Conservation (phyloP, 2,888 invertebrate species). For the Apodemia zela region DNA sequence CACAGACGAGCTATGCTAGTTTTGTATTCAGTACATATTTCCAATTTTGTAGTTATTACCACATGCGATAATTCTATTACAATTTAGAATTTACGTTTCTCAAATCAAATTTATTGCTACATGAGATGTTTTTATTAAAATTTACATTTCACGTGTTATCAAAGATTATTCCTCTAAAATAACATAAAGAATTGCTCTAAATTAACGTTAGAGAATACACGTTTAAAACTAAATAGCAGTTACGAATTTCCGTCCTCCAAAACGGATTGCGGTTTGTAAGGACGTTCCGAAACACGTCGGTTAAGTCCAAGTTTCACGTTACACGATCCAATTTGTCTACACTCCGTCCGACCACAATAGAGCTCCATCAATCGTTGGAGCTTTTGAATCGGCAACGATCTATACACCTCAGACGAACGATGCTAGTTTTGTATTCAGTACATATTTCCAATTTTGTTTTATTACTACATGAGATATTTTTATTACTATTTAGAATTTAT, state of each 20-base stretch:
- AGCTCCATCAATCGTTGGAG: neutral
- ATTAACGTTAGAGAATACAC: neutral
- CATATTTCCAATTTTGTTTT: neutral
- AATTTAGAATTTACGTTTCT: neutral
- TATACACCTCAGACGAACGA: neutral
- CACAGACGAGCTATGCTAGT: neutral
- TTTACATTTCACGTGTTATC: no score
- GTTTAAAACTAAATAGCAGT: neutral
- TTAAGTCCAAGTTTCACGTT: neutral
- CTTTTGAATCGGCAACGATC: neutral
- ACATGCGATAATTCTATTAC: neutral
- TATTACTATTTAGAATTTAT: neutral
- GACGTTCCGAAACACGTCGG: neutral
- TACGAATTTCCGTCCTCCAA: neutral
- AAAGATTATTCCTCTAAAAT: neutral
- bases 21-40: neutral
- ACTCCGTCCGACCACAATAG: neutral
- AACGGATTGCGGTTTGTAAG: conserved; percentile 5
- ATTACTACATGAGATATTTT: neutral
- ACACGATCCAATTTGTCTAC: conserved; percentile 4
- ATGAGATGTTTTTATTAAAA: neutral
- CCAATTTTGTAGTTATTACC: neutral
- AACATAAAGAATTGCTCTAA: neutral
- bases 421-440: neutral
- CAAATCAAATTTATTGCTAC: no score